A percentile compares a stretch with the other conserved stretches of the same genome.
These are phyloP conservation scores for Takifugu ocellatus DNA, from an alignment of 2,797 vertebrate genomes.

Conservation along the genomic window DNA sequence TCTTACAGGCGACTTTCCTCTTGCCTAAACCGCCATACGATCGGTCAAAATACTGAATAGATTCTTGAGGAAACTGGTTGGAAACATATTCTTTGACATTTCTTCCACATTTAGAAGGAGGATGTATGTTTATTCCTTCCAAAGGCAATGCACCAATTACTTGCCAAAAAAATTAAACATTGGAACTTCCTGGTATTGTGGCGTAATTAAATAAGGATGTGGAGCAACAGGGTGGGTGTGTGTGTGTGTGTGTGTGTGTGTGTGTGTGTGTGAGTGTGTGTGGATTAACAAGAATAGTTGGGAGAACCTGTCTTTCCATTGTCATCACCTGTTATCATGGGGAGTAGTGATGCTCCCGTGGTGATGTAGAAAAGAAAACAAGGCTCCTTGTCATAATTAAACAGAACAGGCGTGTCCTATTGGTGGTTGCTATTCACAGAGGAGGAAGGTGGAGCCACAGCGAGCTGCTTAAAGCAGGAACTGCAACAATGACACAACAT, in stretches of 20 bases:
- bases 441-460: constrained; percentile 11
- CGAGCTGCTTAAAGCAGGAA: neutral
- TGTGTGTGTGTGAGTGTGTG: neutral
- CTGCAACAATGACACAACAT: neutral
- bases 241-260: too few species aligned
- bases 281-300: neutral
- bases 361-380: neutral
- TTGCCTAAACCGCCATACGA: too few species aligned
- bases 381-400: neutral
- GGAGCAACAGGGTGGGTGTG: neutral
- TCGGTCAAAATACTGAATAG: too few species aligned
- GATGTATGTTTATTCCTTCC: too few species aligned
- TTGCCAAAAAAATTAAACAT: neutral
- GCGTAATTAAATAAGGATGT: constrained; percentile 1
- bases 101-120: too few species aligned
- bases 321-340: neutral
- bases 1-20: too few species aligned
- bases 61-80: too few species aligned
- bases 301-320: neutral
- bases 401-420: constrained; percentile 5
- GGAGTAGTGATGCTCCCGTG: neutral
- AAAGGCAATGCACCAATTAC: too few species aligned
- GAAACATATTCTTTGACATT: too few species aligned
- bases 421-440: constrained; percentile 4
- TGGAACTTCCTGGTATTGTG: neutral